These are phyloP conservation scores for Mycalesis mineus DNA, from an alignment of 2,888 invertebrate genomes.

Conservation along the genomic window DNA sequence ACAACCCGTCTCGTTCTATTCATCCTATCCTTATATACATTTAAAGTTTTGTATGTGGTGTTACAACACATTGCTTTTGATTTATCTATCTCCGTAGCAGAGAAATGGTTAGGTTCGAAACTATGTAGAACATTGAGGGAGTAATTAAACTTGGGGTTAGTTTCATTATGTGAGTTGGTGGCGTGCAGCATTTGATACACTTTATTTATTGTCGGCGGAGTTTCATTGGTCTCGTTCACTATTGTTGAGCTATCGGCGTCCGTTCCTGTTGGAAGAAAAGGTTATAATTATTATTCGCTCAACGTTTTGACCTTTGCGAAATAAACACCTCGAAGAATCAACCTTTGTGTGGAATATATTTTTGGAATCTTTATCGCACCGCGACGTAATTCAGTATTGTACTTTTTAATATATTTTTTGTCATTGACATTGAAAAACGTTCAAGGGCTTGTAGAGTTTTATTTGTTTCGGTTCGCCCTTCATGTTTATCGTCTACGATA, in stretches of 20 bases:
- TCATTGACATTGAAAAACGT: neutral
- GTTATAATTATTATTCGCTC: neutral
- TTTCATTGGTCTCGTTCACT: slow-evolving; percentile 44
- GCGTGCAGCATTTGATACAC: slow-evolving; percentile 67
- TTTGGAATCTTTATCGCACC: too few species aligned
- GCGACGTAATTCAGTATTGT: too few species aligned
- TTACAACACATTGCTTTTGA: slow-evolving; percentile 40
- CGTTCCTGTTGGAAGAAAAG: slow-evolving; percentile 49
- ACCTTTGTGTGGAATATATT: too few species aligned
- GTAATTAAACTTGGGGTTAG: slow-evolving; percentile 47
- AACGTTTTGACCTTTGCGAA: neutral
- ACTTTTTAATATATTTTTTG: too few species aligned
- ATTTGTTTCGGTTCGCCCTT: too few species aligned
- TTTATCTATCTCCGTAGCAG: slow-evolving; percentile 32
- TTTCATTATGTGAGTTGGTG: slow-evolving; percentile 47
- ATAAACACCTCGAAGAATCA: too few species aligned
- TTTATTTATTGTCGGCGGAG: slow-evolving; percentile 62
- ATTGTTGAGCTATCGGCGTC: slow-evolving; percentile 57
- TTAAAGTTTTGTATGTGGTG: slow-evolving; percentile 17
- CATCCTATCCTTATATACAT: slow-evolving; percentile 35
- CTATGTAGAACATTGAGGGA: slow-evolving; percentile 41
- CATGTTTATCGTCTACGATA: too few species aligned
- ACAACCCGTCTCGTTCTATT: slow-evolving; percentile 55
- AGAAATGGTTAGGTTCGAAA: slow-evolving; percentile 40
- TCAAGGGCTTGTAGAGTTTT: neutral